Evolutionary conservation across 1,140 invertebrate species (phyloP).

Genomic region (Drosophila novamexicana): DNA sequence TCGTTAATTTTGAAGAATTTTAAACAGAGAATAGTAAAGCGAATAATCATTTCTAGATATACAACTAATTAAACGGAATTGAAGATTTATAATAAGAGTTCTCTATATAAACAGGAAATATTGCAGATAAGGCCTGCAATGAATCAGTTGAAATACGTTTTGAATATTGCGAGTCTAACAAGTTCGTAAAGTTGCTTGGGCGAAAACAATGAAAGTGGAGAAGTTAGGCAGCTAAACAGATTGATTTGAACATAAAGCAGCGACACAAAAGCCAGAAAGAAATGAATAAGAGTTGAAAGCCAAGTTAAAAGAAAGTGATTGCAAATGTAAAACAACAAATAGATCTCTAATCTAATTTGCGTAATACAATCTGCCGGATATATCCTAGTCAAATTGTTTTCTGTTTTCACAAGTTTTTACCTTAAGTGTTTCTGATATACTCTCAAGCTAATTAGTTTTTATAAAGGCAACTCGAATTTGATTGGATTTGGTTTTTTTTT

Average conservation of each 20-base stretch:
- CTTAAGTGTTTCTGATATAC: too few relatives aligned
- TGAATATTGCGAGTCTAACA: background rate
- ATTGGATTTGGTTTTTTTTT: too few relatives aligned
- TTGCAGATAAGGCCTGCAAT: too few relatives aligned
- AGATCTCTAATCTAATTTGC: background rate
- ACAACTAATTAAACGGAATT: too few relatives aligned
- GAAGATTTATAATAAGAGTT: too few relatives aligned
- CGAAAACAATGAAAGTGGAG: background rate
- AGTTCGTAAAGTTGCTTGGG: background rate
- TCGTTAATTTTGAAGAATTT: too few relatives aligned
- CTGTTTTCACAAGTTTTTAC: too few relatives aligned
- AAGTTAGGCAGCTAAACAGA: background rate
- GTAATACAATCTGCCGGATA: background rate
- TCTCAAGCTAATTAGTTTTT: too few relatives aligned
- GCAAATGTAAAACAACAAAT: background rate
- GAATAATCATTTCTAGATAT: too few relatives aligned
- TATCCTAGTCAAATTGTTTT: background rate
- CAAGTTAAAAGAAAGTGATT: conserved; percentile 3
- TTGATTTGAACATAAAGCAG: background rate
- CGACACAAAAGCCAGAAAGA: background rate
- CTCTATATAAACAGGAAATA: too few relatives aligned
- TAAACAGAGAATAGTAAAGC: too few relatives aligned
- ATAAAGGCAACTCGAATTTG: too few relatives aligned
- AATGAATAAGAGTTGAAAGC: background rate
- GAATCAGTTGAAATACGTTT: background rate